These are phyloP conservation scores for Thera britannica DNA, from an alignment of 2,888 invertebrate species.

Conservation along the genomic window DNA sequence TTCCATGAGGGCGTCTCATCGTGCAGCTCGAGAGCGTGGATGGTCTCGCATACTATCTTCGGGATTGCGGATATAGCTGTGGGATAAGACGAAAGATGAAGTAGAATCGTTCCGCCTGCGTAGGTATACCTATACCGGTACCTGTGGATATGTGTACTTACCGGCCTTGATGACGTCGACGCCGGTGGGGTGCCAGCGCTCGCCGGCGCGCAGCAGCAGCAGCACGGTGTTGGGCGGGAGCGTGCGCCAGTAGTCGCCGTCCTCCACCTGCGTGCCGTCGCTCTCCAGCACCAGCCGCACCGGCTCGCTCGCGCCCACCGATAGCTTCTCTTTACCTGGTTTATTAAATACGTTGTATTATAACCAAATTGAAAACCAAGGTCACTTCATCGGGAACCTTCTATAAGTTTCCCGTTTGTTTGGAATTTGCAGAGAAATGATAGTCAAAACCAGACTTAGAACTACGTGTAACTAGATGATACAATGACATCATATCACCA, in stretches of 20 bases:
- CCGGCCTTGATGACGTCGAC: conserved; percentile 98
- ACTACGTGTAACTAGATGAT: too few species aligned
- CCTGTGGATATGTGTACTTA: conserved; percentile 64
- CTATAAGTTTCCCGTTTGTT: too few species aligned
- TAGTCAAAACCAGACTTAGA: too few species aligned
- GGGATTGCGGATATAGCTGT: conserved; percentile 97
- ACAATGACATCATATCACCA: too few species aligned
- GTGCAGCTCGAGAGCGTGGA: conserved; percentile 96
- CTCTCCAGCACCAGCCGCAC: conserved; percentile 96
- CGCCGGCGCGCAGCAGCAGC: conserved; percentile 94
- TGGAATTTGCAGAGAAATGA: too few species aligned
- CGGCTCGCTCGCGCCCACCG: conserved; percentile 93
- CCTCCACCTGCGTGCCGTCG: conserved; percentile 98
- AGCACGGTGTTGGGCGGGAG: conserved; percentile 96
- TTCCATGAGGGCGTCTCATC: conserved; percentile 99
- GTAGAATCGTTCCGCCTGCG: not conserved
- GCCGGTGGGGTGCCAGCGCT: conserved; percentile 97
- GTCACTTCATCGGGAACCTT: too few species aligned
- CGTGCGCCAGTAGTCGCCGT: conserved; percentile 98
- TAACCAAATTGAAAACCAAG: not conserved
- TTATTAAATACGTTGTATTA: conserved; percentile 13
- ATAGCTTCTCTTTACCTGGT: conserved; percentile 94
- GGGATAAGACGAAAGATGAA: conserved; percentile 19
- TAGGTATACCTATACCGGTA: too few species aligned
- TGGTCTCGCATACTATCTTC: conserved; percentile 98